Evolutionary conservation across 2,797 vertebrate species (phyloP).

Genomic region (Oryzias sinensis): DNA sequence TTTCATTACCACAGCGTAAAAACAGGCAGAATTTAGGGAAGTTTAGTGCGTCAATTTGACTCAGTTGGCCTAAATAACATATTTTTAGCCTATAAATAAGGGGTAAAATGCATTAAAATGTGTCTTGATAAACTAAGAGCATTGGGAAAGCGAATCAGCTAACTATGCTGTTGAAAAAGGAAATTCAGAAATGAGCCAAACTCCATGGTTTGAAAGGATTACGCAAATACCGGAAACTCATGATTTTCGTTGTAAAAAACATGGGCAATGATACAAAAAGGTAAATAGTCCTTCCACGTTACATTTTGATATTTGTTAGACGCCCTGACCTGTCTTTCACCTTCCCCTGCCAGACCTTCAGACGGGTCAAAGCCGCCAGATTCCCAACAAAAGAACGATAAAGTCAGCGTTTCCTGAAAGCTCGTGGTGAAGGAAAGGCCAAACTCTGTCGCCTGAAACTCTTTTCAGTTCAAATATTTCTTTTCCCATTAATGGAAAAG

Average conservation of each 20-base stretch:
- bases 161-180: no score
- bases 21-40: no score
- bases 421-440: constrained; percentile 35
- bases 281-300: constrained; percentile 37
- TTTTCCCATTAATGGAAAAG: background rate
- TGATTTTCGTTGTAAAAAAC: background rate
- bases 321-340: constrained; percentile 98
- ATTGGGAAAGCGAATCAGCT: no score
- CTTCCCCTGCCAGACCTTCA: constrained; percentile 86
- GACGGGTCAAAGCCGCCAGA: constrained; percentile 96
- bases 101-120: no score
- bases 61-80: no score
- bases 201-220: no score
- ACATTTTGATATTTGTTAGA: constrained; percentile 90
- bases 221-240: no score
- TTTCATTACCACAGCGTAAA: no score
- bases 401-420: constrained; percentile 83
- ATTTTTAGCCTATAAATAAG: no score
- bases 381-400: constrained; percentile 90
- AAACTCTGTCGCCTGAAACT: constrained; percentile 8
- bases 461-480: constrained; percentile 14
- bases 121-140: no score
- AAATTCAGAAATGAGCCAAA: no score
- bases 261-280: background rate
- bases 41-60: no score